phyloP scores from a whole-genome alignment of 2,888 invertebrate species.

The Stomorhina lunata region DNA sequence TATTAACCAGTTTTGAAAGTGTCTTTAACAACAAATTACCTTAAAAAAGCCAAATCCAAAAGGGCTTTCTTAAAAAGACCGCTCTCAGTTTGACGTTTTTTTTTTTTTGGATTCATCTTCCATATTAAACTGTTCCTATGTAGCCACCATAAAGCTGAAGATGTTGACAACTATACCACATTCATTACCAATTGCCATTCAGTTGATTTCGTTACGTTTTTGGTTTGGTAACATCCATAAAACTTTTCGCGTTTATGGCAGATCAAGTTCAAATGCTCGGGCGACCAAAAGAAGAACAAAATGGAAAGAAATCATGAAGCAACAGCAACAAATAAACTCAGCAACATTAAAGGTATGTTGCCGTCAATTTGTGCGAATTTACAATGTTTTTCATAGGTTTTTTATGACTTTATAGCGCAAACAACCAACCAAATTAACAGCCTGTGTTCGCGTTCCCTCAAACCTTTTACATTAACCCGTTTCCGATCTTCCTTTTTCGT shows the following conservation, averaged over 20 bases:
- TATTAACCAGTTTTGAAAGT: constrained; percentile 56
- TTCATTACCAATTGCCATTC: constrained; percentile 61
- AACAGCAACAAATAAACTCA: constrained; percentile 56
- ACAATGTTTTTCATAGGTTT: constrained; percentile 58
- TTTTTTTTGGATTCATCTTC: not conserved
- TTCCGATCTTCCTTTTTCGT: constrained; percentile 1
- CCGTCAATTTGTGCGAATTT: constrained; percentile 66
- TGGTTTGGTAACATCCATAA: constrained; percentile 55
- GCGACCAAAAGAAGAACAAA: too few species aligned
- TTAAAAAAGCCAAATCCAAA: constrained; percentile 34
- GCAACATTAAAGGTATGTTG: constrained; percentile 63
- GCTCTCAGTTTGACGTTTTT: not conserved
- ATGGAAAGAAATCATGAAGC: too few species aligned
- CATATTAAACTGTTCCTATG: not conserved
- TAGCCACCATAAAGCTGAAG: constrained; percentile 50
- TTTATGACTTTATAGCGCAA: not conserved
- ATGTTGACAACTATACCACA: constrained; percentile 61
- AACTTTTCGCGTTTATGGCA: constrained; percentile 63
- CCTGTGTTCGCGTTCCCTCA: too few species aligned
- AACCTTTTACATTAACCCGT: constrained; percentile 25
- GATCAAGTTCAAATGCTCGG: constrained; percentile 55
- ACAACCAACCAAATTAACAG: not conserved
- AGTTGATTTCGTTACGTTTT: constrained; percentile 35
- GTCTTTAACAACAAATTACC: constrained; percentile 64
- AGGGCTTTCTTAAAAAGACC: constrained; percentile 30